Evolutionary conservation across 2,113 vertebrate genomes (phyloP), one percentile per base, ranked within the genome.

Genomic region (Actenoides hombroni): DNA sequence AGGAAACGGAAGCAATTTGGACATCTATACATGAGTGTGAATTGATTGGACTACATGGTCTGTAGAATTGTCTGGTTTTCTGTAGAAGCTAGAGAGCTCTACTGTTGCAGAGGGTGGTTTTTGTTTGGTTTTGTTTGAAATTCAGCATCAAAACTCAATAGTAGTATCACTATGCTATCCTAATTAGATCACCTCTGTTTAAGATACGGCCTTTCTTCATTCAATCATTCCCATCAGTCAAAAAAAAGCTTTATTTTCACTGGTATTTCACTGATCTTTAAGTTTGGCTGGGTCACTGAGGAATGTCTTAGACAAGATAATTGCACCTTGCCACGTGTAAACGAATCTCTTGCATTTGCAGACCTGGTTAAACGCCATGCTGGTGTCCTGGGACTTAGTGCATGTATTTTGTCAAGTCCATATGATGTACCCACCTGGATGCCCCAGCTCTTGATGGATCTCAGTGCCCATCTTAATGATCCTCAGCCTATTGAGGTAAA

Each of bases 401-500:
- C 99, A 0, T 99, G 99, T 79, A 99, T 99, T 92, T 98, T 99
- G 48, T 99, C 99, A 54, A 99, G 99, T 74, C 99, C 99, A 0
- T 99, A 99, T 0, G 99, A 99, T 26, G 99, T 99, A 19, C 99
- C 99, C 77, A 99, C 98, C 69, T 99, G 99, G 99, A 99, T 99
- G 99, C 99, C 99, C 40, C 99, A 99, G 95, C 99, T 99, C 42
- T 95, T 99, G 68, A 99, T 99, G 99, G 99, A 99, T 96, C 98
- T 99, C 88, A 99, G 99, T 85, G 99, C 98, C 81, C 99, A 99
- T 91, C 98, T 99, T 51, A 99, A 99, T 75, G 99, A 99, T 96
- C 99, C 99, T 35, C 99, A 99, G 95, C 99, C 99, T 61, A 99
- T 99, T 71, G 99, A 99, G 98, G 99, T 99, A 98, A 90, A 83